phyloP scores from a whole-genome alignment of 1,140 invertebrate genomes.

The Papilio aristodemus region DNA sequence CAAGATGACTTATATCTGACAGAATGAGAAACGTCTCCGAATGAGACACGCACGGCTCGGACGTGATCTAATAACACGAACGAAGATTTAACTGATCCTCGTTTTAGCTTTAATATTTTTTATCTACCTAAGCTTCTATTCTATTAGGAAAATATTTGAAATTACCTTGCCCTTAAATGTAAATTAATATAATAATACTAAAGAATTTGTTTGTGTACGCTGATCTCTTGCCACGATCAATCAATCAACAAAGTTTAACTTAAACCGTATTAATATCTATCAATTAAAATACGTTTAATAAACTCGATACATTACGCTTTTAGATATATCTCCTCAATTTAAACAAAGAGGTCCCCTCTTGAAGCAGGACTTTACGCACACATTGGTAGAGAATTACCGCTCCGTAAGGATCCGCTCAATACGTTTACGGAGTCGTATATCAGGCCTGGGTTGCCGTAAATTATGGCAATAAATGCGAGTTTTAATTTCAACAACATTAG shows the following conservation, averaged over 20 bases:
- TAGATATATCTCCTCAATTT: constrained; percentile 5
- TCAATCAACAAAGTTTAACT: background rate
- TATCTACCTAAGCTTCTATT: background rate
- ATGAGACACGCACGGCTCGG: background rate
- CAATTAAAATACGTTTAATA: background rate
- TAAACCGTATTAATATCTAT: too few relatives aligned
- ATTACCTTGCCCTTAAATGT: background rate
- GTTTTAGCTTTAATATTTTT: background rate
- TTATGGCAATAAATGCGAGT: constrained; percentile 42
- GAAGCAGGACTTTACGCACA: background rate
- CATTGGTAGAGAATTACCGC: background rate
- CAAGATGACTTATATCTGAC: background rate
- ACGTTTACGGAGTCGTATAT: constrained; percentile 39
- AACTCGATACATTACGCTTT: background rate
- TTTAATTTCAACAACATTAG: constrained; percentile 47
- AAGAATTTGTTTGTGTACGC: background rate
- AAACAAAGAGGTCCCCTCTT: background rate
- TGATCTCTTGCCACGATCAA: too few relatives aligned
- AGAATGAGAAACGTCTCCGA: constrained; percentile 4
- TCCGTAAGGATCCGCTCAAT: constrained; percentile 1
- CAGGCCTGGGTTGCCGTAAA: constrained; percentile 36
- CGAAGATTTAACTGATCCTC: too few relatives aligned
- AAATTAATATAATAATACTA: background rate
- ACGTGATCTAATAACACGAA: constrained; percentile 9
- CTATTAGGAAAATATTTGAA: background rate